A percentile compares a stretch with the other conserved stretches of the same genome.
phyloP scores from a whole-genome alignment of 2,113 vertebrate species.

The Otolemur garnettii region DNA sequence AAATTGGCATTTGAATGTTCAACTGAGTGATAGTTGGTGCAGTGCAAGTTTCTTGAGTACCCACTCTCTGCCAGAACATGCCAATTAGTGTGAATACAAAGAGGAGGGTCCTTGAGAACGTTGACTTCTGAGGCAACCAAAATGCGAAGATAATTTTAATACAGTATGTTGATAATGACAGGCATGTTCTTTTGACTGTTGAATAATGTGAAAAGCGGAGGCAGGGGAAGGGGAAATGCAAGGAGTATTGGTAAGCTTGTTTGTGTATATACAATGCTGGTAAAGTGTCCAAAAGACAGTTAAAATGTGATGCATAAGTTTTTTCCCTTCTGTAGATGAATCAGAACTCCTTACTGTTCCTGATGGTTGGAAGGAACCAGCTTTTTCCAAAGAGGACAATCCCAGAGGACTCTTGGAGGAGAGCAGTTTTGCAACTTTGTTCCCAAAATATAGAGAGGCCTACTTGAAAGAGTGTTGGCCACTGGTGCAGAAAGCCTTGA shows the following conservation, averaged over 20 bases:
- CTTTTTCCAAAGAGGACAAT: slow-evolving; percentile 94
- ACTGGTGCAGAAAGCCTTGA: slow-evolving; percentile 94
- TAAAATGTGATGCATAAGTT: slow-evolving; percentile 6
- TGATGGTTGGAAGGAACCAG: slow-evolving; percentile 96
- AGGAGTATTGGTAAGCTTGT: background rate
- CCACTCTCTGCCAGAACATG: background rate
- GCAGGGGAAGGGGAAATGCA: background rate
- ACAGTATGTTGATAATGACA: background rate
- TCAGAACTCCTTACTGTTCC: slow-evolving; percentile 95
- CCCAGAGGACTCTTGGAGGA: slow-evolving; percentile 95
- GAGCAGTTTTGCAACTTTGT: slow-evolving; percentile 98
- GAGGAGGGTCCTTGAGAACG: background rate
- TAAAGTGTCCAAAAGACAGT: background rate
- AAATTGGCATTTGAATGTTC: background rate
- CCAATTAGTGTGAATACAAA: background rate
- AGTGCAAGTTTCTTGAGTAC: background rate
- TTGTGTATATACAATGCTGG: background rate
- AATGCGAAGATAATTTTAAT: background rate
- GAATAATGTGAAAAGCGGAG: slow-evolving; percentile 6
- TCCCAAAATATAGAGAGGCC: slow-evolving; percentile 96
- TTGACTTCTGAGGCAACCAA: background rate
- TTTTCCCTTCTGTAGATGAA: slow-evolving; percentile 85
- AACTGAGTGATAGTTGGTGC: background rate
- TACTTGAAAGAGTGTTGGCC: slow-evolving; percentile 99
- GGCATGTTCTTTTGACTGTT: background rate